Evolutionary conservation across 2,888 invertebrate genomes (phyloP).

Genomic region (Morpho deidamia): DNA sequence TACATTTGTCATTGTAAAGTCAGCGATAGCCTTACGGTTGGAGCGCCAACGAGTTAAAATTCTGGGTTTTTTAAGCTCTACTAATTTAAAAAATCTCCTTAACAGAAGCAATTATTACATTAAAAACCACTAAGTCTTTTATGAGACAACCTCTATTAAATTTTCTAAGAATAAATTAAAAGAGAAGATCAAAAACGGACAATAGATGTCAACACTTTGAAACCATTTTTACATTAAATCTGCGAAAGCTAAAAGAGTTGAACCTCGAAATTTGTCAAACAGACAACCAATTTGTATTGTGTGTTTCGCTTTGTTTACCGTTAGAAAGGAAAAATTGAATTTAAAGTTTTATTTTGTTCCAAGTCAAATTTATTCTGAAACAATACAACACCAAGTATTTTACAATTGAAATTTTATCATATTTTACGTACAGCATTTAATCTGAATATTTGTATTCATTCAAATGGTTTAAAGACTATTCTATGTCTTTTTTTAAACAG

Average conservation of each 20-base stretch:
- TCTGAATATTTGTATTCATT: too few species aligned
- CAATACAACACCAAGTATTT: neutral
- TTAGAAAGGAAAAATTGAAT: slow-evolving; percentile 14
- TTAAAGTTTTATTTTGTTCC: slow-evolving; percentile 12
- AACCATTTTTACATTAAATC: slow-evolving; percentile 3
- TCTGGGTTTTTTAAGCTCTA: too few species aligned
- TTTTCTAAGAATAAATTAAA: neutral
- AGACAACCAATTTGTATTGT: slow-evolving; percentile 16
- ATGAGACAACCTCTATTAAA: too few species aligned
- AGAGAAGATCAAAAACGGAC: neutral
- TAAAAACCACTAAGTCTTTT: too few species aligned
- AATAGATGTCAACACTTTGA: slow-evolving; percentile 1
- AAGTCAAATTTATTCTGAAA: slow-evolving; percentile 1
- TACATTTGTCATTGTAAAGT: too few species aligned
- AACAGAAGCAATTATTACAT: too few species aligned
- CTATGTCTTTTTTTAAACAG: too few species aligned
- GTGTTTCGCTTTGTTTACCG: slow-evolving; percentile 18
- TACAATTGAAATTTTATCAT: too few species aligned
- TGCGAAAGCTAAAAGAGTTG: slow-evolving; percentile 13
- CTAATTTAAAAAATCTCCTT: too few species aligned
- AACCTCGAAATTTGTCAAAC: slow-evolving; percentile 17
- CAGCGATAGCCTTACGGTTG: neutral
- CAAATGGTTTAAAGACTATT: too few species aligned
- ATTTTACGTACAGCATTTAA: too few species aligned
- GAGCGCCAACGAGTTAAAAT: neutral